Conservation (phyloP, 2,888 invertebrate genomes). For the Eupithecia dodoneata region DNA sequence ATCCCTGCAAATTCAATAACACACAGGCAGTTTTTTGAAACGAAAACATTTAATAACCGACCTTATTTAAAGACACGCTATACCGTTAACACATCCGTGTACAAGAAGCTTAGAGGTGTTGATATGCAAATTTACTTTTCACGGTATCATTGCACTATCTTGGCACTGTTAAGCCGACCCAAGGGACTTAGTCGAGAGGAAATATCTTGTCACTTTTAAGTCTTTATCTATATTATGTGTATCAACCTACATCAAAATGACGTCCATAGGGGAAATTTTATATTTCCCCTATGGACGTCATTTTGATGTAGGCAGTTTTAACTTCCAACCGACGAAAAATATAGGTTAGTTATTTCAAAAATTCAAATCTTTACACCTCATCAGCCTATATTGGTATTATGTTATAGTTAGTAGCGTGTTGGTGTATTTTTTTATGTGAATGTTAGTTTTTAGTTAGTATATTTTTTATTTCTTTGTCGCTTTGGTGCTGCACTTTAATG, state of each 20-base stretch:
- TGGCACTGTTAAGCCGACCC: conserved; percentile 13
- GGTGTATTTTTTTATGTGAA: too few species aligned
- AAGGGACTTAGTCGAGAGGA: conserved; percentile 21
- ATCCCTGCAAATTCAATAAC: not conserved
- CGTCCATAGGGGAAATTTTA: not conserved
- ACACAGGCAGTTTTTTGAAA: not conserved
- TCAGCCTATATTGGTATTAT: too few species aligned
- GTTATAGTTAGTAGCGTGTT: too few species aligned
- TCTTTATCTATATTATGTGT: not conserved
- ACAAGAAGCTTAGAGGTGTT: conserved; percentile 21
- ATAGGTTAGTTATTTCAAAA: not conserved
- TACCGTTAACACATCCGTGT: not conserved
- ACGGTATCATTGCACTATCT: conserved; percentile 17
- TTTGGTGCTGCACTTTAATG: too few species aligned
- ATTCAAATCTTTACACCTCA: too few species aligned
- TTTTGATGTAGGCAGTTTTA: not conserved
- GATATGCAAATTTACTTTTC: conserved; percentile 29
- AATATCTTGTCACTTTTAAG: conserved; percentile 3
- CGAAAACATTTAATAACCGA: not conserved
- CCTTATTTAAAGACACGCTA: not conserved
- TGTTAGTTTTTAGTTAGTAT: too few species aligned
- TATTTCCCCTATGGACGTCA: too few species aligned
- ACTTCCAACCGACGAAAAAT: not conserved
- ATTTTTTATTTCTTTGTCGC: too few species aligned
- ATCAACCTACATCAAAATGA: not conserved